Base-by-base conservation (phyloP, 2,888 invertebrate species). In the Ypsolopha sequella region DNA sequence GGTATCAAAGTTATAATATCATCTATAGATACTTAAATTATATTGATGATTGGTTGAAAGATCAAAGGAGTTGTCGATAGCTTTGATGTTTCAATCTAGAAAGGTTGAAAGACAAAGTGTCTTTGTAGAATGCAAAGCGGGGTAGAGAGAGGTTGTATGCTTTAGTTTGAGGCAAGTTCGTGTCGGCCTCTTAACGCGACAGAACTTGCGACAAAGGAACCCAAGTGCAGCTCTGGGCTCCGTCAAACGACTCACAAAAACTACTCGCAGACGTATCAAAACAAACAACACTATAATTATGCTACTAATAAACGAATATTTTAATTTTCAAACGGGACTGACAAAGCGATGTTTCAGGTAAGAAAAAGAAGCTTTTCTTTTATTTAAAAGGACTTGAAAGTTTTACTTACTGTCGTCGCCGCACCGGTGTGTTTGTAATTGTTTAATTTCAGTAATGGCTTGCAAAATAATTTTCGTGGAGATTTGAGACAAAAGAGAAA, bases 41-140 rank as follows among this genome's bases (percentile, higher is more conserved):
- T 73, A 76, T 77, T 73, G 79, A 80, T 78, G 76, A 74, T 70
- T 69, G 68, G 70, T 69, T 70, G 63, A 36, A 51, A 80, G 72
- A 80, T 81, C 80, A 80, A 82, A 80, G 74, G 61, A 62, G 59
- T 70, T 66, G 51, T 51, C 62, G 67, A 73, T 70, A 68, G 65
- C 80, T 81, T 82, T 80, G 80, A 82, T 78, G 80, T 81, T 77
- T 72, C 71, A 79, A 78, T 75, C 68, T 66, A 65, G 68, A 72
- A 70, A 70, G 68, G 67, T 64, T 62, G 62, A 63, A 65, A 66
- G 73, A 59, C 58, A 64, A 60, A 66, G 68, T 62, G 63, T 65
- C 51, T 51, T 51, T 51, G 44, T 44, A 46, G 38, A 36, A n/a
- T 51, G 51, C 45, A 45, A 51, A 13, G 36, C 36, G 44, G 13